These are phyloP conservation scores for Magallana angulata DNA, from an alignment of 1,140 invertebrate species.

Conservation along the genomic window DNA sequence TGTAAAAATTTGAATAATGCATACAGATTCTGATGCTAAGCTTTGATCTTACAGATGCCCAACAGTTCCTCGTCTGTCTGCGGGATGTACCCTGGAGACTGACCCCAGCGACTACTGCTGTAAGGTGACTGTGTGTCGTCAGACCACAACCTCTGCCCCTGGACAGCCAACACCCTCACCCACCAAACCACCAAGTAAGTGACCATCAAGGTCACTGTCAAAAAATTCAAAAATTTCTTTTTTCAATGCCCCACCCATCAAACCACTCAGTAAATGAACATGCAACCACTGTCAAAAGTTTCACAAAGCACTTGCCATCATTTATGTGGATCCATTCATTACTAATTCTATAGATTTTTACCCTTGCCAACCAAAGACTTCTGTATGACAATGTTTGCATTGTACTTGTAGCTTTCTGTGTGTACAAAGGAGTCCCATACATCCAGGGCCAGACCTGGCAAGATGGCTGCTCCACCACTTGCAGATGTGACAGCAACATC, in stretches of 20 bases:
- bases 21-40: no score
- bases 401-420: conserved; percentile 63
- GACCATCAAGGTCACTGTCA: no score
- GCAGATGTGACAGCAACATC: conserved; percentile 67
- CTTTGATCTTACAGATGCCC: conserved; percentile 50
- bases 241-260: no score
- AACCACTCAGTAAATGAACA: no score
- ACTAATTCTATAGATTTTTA: no score
- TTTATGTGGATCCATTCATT: no score
- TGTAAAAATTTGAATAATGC: no score
- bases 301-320: no score
- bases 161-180: conserved; percentile 6
- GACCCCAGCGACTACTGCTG: conserved; percentile 61
- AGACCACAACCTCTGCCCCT: neutral
- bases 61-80: conserved; percentile 49
- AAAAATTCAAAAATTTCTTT: no score
- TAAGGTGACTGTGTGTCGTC: conserved; percentile 53
- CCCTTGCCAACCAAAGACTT: no score
- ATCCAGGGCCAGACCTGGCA: conserved; percentile 62
- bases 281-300: no score
- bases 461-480: conserved; percentile 65
- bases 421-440: conserved; percentile 69
- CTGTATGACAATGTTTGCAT: no score
- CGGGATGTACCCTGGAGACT: conserved; percentile 55
- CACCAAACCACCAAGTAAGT: conserved; percentile 15